Conservation (phyloP, 2,113 vertebrate genomes). For the Nothobranchius furzeri region DNA sequence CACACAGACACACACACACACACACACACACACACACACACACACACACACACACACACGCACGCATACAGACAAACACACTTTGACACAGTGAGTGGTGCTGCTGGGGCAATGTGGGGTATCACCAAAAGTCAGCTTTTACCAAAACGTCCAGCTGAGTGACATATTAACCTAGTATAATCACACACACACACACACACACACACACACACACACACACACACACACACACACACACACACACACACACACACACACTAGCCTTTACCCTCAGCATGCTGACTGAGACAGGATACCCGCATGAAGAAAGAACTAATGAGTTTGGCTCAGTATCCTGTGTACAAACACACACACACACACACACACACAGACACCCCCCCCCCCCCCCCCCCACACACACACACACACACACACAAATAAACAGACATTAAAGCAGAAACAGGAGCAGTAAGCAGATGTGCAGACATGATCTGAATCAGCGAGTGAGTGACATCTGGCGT, state of each 20-base stretch:
- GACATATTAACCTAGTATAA: constrained; percentile 58
- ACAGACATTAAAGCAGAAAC: neutral
- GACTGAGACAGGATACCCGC: too few relatives aligned
- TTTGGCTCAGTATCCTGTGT: too few relatives aligned
- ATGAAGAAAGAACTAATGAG: too few relatives aligned
- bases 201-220: constrained; percentile 5
- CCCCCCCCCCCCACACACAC: too few relatives aligned
- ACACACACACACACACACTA: neutral
- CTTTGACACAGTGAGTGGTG: constrained; percentile 33
- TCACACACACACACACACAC: constrained; percentile 3
- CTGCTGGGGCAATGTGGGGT: constrained; percentile 41
- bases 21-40: constrained; percentile 13
- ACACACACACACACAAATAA: neutral
- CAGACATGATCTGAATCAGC: neutral
- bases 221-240: constrained; percentile 18
- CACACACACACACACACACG: too few relatives aligned
- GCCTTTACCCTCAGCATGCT: too few relatives aligned
- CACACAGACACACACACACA: constrained; percentile 9
- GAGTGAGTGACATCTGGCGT: neutral
- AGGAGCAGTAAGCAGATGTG: neutral
- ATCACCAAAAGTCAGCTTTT: constrained; percentile 51
- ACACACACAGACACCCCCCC: neutral
- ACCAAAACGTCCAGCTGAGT: constrained; percentile 48
- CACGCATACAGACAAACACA: constrained; percentile 5
- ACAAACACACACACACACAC: neutral